Conservation (phyloP, 2,113 vertebrate species). For the Carollia perspicillata region DNA sequence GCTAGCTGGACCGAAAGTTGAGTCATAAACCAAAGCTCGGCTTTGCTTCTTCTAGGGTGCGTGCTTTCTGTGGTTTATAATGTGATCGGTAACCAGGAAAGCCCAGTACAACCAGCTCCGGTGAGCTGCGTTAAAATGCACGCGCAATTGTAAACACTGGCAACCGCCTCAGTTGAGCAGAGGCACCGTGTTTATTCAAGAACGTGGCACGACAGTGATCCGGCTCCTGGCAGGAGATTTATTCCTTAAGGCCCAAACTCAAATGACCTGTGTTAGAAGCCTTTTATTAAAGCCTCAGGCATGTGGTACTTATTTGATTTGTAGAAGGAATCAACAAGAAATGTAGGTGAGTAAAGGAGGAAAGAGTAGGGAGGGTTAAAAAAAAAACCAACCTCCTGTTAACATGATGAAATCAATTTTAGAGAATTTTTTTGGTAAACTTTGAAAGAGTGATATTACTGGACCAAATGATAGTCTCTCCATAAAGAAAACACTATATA, state of each 20-base stretch:
- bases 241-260: constrained; percentile 44
- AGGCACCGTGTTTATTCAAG: constrained; percentile 44
- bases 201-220: background rate
- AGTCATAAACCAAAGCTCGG: background rate
- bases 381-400: background rate
- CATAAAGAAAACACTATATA: constrained; percentile 51
- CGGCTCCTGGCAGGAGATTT: background rate
- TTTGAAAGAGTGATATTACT: constrained; percentile 49
- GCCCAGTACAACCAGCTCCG: background rate
- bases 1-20: background rate
- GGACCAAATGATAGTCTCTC: constrained; percentile 48
- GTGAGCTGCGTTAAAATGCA: background rate
- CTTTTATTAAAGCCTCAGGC: constrained; percentile 57
- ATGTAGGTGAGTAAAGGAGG: background rate
- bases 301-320: constrained; percentile 37
- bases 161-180: background rate
- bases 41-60: background rate
- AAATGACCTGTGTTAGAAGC: constrained; percentile 30
- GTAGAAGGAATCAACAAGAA: constrained; percentile 50
- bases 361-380: constrained; percentile 13
- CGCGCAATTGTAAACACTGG: constrained; percentile 46
- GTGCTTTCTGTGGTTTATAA: constrained; percentile 44
- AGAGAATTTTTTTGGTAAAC: constrained; percentile 30
- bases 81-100: constrained; percentile 14
- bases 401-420: constrained; percentile 57